Percentiles rank a stretch among this genome's conserved stretches.
phyloP scores from a whole-genome alignment of 2,113 vertebrate species.

The Motacilla alba region DNA sequence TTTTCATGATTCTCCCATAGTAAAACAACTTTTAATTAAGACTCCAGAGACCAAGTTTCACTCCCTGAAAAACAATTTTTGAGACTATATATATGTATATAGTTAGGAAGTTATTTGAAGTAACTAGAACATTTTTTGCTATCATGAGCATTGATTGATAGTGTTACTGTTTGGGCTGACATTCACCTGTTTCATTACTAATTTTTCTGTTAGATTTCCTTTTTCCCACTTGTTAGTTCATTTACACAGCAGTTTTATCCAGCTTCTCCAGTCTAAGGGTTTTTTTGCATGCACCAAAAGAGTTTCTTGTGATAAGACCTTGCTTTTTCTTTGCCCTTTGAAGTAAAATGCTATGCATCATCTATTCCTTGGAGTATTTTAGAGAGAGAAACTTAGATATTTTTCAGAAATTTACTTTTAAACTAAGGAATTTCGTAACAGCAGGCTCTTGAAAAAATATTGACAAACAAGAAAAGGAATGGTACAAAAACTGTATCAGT shows the following conservation, averaged over 20 bases:
- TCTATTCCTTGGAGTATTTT: background rate
- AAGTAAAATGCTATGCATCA: background rate
- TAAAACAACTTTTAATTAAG: constrained; percentile 14
- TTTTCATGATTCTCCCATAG: background rate
- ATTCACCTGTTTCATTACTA: background rate
- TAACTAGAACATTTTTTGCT: background rate
- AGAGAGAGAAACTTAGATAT: background rate
- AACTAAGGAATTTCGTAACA: background rate
- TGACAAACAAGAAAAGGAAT: background rate
- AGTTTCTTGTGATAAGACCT: background rate
- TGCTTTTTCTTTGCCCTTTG: background rate
- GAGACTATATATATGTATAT: background rate
- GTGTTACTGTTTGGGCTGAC: background rate
- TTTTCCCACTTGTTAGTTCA: background rate
- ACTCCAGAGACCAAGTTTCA: background rate
- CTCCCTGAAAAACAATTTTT: background rate
- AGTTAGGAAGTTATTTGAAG: background rate
- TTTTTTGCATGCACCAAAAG: background rate
- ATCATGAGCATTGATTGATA: background rate
- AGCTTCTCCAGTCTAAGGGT: background rate
- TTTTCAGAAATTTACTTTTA: background rate
- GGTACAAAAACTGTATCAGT: background rate
- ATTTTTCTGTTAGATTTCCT: background rate
- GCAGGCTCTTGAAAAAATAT: background rate
- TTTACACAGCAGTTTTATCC: background rate